Evolutionary conservation across 2,888 invertebrate genomes (phyloP).

Genomic region (Leuctra nigra): DNA sequence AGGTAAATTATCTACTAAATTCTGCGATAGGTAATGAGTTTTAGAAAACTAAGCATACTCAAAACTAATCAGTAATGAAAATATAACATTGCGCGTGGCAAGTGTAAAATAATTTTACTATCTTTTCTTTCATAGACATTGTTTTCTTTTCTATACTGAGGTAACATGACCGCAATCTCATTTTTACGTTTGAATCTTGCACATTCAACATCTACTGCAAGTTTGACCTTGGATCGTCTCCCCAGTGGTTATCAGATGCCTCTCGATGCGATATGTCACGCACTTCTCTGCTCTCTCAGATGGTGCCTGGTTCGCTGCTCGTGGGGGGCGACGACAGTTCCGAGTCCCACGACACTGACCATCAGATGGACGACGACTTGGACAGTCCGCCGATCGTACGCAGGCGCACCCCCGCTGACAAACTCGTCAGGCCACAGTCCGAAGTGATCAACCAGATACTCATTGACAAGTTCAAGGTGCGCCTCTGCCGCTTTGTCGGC

Average conservation of each 20-base stretch:
- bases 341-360: conserved; percentile 52
- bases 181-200: no score
- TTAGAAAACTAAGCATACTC: no score
- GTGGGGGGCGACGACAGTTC: conserved; percentile 48
- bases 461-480: conserved; percentile 54
- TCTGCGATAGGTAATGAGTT: no score
- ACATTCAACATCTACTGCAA: no score
- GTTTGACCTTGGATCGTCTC: no score
- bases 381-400: conserved; percentile 47
- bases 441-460: conserved; percentile 53
- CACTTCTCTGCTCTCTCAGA: conserved; percentile 17
- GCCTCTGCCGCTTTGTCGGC: no score
- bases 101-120: no score
- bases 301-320: conserved; percentile 23
- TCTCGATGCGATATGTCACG: not conserved
- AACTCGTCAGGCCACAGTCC: conserved; percentile 47
- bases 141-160: no score
- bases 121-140: no score
- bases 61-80: no score
- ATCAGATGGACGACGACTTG: conserved; percentile 43
- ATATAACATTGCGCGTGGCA: no score
- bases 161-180: no score
- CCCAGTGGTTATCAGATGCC: not conserved
- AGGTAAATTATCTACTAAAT: conserved; percentile 43
- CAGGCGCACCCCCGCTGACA: conserved; percentile 40